A percentile compares a stretch with the other conserved stretches of the same genome.
phyloP scores from a whole-genome alignment of 2,888 invertebrate species.

The Cenopis cana region DNA sequence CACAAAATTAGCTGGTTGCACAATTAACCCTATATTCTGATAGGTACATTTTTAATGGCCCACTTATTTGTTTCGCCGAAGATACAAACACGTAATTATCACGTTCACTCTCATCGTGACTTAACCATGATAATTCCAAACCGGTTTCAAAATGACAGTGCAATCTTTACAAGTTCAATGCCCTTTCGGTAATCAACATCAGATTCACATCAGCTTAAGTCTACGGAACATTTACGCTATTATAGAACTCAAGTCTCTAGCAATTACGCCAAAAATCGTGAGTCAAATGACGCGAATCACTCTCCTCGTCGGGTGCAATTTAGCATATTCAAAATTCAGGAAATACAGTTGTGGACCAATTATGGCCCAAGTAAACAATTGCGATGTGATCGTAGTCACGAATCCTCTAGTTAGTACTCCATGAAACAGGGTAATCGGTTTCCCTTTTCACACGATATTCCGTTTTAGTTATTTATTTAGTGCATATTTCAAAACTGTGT shows the following conservation, averaged over 20 bases:
- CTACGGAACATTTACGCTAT: neutral
- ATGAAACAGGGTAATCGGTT: constrained; percentile 8
- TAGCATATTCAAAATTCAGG: constrained; percentile 10
- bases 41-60: neutral
- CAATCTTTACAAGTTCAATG: constrained; percentile 27
- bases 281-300: neutral
- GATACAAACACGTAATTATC: constrained; percentile 13
- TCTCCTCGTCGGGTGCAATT: neutral
- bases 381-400: constrained; percentile 20
- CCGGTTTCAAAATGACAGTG: constrained; percentile 20
- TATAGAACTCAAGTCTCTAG: neutral
- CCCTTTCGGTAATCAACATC: constrained; percentile 10
- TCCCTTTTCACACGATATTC: constrained; percentile 26
- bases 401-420: neutral
- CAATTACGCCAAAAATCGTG: neutral
- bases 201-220: neutral
- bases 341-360: constrained; percentile 14
- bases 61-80: neutral
- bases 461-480: neutral
- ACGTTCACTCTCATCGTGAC: constrained; percentile 11
- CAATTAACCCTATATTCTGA: too few species aligned
- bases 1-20: too few species aligned
- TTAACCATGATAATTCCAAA: constrained; percentile 17
- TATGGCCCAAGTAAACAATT: constrained; percentile 17
- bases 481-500: neutral